These are phyloP conservation scores for Trichogramma pretiosum DNA, from an alignment of 1,140 invertebrate genomes.

Conservation along the genomic window DNA sequence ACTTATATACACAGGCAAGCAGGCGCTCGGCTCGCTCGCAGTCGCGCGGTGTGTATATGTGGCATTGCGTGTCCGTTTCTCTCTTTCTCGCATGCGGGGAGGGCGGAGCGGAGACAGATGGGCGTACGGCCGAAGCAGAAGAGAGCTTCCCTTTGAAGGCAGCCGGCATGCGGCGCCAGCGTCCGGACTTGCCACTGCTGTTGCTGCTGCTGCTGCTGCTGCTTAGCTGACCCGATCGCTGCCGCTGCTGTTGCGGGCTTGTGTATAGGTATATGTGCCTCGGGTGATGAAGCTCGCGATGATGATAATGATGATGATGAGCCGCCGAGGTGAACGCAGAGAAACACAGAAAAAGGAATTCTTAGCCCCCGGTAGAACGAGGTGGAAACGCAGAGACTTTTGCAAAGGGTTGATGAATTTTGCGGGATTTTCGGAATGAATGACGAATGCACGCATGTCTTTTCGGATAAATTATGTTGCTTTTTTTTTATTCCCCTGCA, in stretches of 20 bases:
- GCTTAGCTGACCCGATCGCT: background rate
- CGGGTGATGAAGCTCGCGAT: slow-evolving; percentile 17
- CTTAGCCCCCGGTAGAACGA: slow-evolving; percentile 19
- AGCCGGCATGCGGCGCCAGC: slow-evolving; percentile 46
- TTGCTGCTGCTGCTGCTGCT: no score
- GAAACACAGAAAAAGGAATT: slow-evolving; percentile 27
- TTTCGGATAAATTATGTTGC: no score
- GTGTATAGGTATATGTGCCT: slow-evolving; percentile 7
- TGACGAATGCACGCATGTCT: no score
- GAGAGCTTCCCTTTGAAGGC: slow-evolving; percentile 46
- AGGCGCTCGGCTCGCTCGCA: no score
- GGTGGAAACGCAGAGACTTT: no score
- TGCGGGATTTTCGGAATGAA: no score
- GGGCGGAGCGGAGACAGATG: slow-evolving; percentile 47
- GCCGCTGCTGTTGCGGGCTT: background rate
- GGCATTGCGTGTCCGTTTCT: background rate
- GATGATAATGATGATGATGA: slow-evolving; percentile 9
- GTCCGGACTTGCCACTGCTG: slow-evolving; percentile 26
- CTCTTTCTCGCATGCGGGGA: slow-evolving; percentile 18
- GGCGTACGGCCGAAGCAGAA: slow-evolving; percentile 43
- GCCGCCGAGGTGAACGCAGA: slow-evolving; percentile 5
- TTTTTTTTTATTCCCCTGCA: no score
- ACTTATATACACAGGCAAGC: no score
- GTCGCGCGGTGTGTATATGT: no score
- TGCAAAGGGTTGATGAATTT: no score